phyloP scores from a whole-genome alignment of 2,888 invertebrate genomes.

The Napeogenes inachia region DNA sequence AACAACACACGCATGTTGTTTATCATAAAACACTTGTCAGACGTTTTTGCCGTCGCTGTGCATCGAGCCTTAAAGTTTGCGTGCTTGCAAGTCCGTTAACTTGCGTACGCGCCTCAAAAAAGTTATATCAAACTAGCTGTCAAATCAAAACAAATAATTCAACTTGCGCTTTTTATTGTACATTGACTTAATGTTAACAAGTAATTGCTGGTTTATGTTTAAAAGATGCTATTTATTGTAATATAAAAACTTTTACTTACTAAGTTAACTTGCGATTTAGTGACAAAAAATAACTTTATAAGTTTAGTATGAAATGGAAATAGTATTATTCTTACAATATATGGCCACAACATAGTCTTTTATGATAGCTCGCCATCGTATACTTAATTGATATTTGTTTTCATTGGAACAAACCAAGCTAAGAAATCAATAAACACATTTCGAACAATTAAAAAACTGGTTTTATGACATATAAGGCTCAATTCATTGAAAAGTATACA shows the following conservation, averaged over 20 bases:
- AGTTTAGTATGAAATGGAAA: too few relatives aligned
- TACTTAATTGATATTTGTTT: too few relatives aligned
- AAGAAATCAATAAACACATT: background rate
- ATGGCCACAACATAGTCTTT: too few relatives aligned
- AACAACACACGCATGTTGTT: constrained; percentile 29
- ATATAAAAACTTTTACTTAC: too few relatives aligned
- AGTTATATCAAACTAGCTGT: constrained; percentile 26
- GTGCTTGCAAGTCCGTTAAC: constrained; percentile 41
- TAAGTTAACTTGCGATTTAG: too few relatives aligned
- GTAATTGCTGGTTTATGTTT: constrained; percentile 1
- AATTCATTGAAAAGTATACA: background rate
- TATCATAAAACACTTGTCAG: constrained; percentile 29
- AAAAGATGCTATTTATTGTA: background rate
- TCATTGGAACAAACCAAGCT: too few relatives aligned
- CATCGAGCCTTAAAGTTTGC: constrained; percentile 43
- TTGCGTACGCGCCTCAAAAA: constrained; percentile 28
- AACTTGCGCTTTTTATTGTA: constrained; percentile 13
- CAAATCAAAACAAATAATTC: constrained; percentile 25
- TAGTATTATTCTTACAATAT: too few relatives aligned
- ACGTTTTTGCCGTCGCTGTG: constrained; percentile 31
- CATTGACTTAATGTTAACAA: constrained; percentile 4
- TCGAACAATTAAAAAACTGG: background rate
- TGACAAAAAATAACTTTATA: too few relatives aligned
- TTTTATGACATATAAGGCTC: background rate
- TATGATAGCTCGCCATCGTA: too few relatives aligned